Percentiles rank a stretch among this genome's conserved stretches.
phyloP scores from a whole-genome alignment of 1,140 invertebrate genomes.

The Halesus radiatus region DNA sequence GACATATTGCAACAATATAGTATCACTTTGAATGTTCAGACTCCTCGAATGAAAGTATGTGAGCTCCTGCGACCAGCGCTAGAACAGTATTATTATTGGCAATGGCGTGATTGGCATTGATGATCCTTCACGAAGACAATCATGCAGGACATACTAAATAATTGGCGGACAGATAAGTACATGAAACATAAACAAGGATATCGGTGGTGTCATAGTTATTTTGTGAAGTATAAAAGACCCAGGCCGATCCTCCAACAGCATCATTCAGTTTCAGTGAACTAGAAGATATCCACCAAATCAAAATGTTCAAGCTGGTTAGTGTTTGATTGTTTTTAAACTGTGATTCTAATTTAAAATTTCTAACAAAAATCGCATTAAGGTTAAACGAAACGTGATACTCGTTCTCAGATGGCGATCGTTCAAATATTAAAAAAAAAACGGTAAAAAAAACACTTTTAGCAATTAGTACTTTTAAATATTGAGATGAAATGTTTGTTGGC shows the following conservation, averaged over 20 bases:
- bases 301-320: conserved; percentile 66
- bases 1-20: too few relatives aligned
- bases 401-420: too few relatives aligned
- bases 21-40: too few relatives aligned
- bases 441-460: too few relatives aligned
- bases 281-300: conserved; percentile 54
- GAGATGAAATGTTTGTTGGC: too few relatives aligned
- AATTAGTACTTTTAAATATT: too few relatives aligned
- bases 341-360: too few relatives aligned
- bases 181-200: conserved; percentile 50
- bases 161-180: conserved; percentile 12
- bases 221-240: conserved; percentile 50
- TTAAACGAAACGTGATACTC: too few relatives aligned
- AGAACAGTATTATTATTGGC: not conserved
- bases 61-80: too few relatives aligned
- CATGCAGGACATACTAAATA: conserved; percentile 49
- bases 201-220: conserved; percentile 19
- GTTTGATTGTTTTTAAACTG: not conserved
- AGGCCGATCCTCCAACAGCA: conserved; percentile 35
- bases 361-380: too few relatives aligned
- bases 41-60: too few relatives aligned
- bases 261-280: conserved; percentile 55
- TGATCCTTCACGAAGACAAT: conserved; percentile 1
- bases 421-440: too few relatives aligned
- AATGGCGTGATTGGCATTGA: conserved; percentile 21